phyloP scores from a whole-genome alignment of 2,797 vertebrate genomes.

The Champsocephalus esox region DNA sequence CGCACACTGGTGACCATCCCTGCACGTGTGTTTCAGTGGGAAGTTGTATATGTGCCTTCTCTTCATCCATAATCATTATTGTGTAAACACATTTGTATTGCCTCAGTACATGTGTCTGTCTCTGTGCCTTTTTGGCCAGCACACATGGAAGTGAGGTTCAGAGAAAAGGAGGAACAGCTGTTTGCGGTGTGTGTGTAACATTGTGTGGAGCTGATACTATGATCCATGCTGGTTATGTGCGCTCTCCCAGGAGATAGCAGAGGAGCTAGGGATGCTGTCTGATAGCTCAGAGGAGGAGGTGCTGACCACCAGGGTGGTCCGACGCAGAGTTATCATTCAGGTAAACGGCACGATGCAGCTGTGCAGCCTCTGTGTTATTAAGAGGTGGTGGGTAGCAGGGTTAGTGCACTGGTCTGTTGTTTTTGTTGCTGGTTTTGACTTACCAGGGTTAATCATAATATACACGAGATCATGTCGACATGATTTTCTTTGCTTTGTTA shows the following conservation, averaged over 20 bases:
- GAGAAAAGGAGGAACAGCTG: slow-evolving; percentile 56
- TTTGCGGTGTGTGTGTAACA: slow-evolving; percentile 18
- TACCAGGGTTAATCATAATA: background rate
- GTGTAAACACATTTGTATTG: background rate
- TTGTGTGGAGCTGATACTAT: slow-evolving; percentile 22
- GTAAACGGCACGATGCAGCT: slow-evolving; percentile 81
- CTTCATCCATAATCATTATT: slow-evolving; percentile 61
- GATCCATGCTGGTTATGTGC: slow-evolving; percentile 80
- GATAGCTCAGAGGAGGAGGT: slow-evolving; percentile 96
- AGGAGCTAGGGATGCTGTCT: slow-evolving; percentile 93
- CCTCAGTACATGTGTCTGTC: slow-evolving; percentile 7
- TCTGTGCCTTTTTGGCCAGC: background rate
- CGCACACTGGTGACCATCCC: slow-evolving; percentile 27
- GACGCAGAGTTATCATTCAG: slow-evolving; percentile 97
- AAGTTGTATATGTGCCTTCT: slow-evolving; percentile 47
- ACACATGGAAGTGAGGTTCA: slow-evolving; percentile 48
- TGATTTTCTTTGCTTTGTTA: background rate
- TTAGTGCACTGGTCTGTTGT: background rate
- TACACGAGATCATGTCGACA: background rate
- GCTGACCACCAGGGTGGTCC: slow-evolving; percentile 96
- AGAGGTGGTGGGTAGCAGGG: slow-evolving; percentile 16
- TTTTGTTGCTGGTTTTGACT: background rate
- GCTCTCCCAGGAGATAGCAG: slow-evolving; percentile 91
- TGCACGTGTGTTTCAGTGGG: slow-evolving; percentile 50
- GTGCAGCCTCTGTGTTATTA: slow-evolving; percentile 8